These are phyloP conservation scores for Phortica okadai DNA, from an alignment of 2,888 invertebrate genomes.

Conservation along the genomic window DNA sequence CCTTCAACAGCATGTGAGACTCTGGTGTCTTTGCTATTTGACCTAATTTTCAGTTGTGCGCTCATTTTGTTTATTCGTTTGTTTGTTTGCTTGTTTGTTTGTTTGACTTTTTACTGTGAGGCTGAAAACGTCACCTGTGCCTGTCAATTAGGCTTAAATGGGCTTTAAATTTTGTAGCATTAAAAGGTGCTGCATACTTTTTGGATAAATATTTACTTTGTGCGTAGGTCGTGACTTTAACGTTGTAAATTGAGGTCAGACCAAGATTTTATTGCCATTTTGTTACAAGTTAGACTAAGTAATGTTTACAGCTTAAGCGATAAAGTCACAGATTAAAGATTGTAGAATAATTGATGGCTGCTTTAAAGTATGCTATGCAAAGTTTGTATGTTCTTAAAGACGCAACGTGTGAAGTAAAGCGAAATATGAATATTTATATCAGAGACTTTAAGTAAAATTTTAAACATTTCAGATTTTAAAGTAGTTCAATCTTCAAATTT, in stretches of 20 bases:
- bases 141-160: neutral
- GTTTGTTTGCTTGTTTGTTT: slow-evolving; percentile 50
- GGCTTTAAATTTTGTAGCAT: neutral
- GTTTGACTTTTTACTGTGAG: slow-evolving; percentile 50
- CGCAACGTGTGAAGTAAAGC: too few relatives aligned
- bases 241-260: neutral
- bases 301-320: too few relatives aligned
- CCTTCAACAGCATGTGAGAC: neutral
- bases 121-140: slow-evolving; percentile 4
- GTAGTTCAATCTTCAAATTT: neutral
- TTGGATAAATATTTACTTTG: slow-evolving; percentile 4
- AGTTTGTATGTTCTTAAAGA: neutral
- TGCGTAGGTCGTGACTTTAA: slow-evolving; percentile 4
- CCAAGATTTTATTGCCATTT: neutral
- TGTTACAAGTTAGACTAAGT: neutral
- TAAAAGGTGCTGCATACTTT: neutral
- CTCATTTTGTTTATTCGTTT: neutral
- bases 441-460: too few relatives aligned
- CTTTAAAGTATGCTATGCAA: neutral
- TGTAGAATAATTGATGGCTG: neutral
- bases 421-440: too few relatives aligned
- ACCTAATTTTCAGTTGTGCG: neutral
- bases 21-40: neutral
- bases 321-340: neutral
- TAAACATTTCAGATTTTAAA: neutral